Conservation (phyloP, 2,888 invertebrate genomes). For the Pachycephus smyrnensis region DNA sequence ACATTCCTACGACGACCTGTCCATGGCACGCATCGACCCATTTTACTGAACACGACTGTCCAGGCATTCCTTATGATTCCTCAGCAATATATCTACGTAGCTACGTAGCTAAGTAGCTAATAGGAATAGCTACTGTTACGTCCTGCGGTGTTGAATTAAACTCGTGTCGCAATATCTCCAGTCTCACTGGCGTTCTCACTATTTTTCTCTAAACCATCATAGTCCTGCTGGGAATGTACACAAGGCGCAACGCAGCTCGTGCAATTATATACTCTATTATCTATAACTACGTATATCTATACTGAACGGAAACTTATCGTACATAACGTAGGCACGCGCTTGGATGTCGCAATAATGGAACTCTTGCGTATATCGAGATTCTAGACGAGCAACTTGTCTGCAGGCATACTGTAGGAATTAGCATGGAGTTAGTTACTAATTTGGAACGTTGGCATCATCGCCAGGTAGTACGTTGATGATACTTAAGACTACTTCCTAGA, state of each 20-base stretch:
- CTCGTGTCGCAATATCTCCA: background rate
- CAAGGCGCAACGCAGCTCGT: background rate
- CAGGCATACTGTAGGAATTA: background rate
- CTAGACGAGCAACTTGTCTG: background rate
- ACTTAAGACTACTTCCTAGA: background rate
- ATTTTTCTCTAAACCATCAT: background rate
- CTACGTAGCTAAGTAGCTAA: background rate
- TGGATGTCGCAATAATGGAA: background rate
- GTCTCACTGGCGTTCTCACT: background rate
- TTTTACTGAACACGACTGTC: background rate
- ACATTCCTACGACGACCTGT: background rate
- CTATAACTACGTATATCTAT: background rate
- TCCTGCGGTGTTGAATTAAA: background rate
- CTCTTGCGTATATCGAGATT: background rate
- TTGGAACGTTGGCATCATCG: background rate
- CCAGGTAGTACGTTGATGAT: background rate
- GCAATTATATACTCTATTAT: background rate
- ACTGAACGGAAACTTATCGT: background rate
- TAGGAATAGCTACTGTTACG: background rate
- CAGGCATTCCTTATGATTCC: background rate
- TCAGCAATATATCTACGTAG: background rate
- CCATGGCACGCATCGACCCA: background rate
- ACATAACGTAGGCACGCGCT: background rate
- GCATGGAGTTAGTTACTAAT: background rate
- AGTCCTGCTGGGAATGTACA: background rate